Evolutionary conservation across 2,888 invertebrate species (phyloP).

Genomic region (Malachius bipustulatus): DNA sequence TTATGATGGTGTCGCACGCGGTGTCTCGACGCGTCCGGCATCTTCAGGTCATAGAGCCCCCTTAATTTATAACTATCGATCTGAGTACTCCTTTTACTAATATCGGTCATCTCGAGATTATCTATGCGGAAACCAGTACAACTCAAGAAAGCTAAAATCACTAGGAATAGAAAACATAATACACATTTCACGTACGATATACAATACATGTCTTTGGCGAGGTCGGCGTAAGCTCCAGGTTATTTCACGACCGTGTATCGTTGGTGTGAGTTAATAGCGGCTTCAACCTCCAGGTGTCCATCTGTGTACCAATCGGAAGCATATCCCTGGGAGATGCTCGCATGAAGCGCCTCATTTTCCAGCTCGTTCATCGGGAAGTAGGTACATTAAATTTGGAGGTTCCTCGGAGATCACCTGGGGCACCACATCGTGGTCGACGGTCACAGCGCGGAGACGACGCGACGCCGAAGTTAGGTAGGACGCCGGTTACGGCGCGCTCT

Average conservation of each 20-base stretch:
- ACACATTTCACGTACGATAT: slow-evolving; percentile 38
- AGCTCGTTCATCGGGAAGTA: slow-evolving; percentile 11
- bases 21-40: slow-evolving; percentile 17
- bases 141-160: slow-evolving; percentile 36
- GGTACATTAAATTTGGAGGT: no score
- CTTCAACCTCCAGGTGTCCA: slow-evolving; percentile 30
- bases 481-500: no score
- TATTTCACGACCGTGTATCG: slow-evolving; percentile 27
- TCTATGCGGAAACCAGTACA: slow-evolving; percentile 39
- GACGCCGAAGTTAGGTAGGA: slow-evolving; percentile 10
- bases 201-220: slow-evolving; percentile 35
- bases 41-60: no score
- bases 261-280: slow-evolving; percentile 27
- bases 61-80: slow-evolving; percentile 19
- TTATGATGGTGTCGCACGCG: slow-evolving; percentile 24
- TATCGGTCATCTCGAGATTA: slow-evolving; percentile 32
- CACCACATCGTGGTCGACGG: no score
- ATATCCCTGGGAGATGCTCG: slow-evolving; percentile 9
- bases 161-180: slow-evolving; percentile 37
- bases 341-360: slow-evolving; percentile 9
- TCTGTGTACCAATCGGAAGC: slow-evolving; percentile 11
- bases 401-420: slow-evolving; percentile 25
- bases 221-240: slow-evolving; percentile 14
- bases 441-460: slow-evolving; percentile 11
- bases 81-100: slow-evolving; percentile 29